Base-by-base conservation (phyloP, 2,888 invertebrate genomes). In the Tipula unca region DNA sequence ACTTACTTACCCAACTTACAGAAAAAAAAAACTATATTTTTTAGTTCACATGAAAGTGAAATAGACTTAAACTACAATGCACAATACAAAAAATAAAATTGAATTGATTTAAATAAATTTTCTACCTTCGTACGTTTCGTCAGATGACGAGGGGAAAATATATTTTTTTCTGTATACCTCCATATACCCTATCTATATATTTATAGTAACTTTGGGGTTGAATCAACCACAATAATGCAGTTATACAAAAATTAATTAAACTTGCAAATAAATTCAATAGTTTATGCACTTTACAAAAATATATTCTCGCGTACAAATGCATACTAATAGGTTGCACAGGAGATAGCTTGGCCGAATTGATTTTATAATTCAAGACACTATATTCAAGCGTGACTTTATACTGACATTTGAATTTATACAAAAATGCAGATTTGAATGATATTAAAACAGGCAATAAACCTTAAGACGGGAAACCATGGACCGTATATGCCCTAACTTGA, bases 41-140 rank as follows among this genome's bases (percentile, higher is more conserved):
- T 69, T 69, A 69, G 69, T 69, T 69, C 69, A 69, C 69, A 69
- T 69, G 69, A 69, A 69, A 69, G 69, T 69, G 69, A 69, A 69
- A 69, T 69, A 69, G 69, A 69, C 10, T 69, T 69, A 69, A 69
- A 69, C 69, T 25, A 69, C 25, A 48, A 69, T 25, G 13, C 10
- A 69, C 69, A 69, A 69, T 10, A 69, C 25, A 69, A 25, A 54
- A 54, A n/a, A 54, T 25, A 69, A 25, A 69, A 69, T 69, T 69
- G 69, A 69, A 69, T 69, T 69, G 69, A 69, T 69, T 69, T 69
- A 69, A 69, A 69, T 69, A 69, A 69, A 69, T 69, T 69, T 69
- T 69, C 69, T 69, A 69, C 69, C 69, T 69, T 20, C n/a, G 3
- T 69, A 13, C 25, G 25, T 69, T 69, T 69, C 13, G 69, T 25